These are phyloP conservation scores for Emydura subglobosa DNA, from an alignment of 2,113 vertebrate genomes.

Conservation along the genomic window DNA sequence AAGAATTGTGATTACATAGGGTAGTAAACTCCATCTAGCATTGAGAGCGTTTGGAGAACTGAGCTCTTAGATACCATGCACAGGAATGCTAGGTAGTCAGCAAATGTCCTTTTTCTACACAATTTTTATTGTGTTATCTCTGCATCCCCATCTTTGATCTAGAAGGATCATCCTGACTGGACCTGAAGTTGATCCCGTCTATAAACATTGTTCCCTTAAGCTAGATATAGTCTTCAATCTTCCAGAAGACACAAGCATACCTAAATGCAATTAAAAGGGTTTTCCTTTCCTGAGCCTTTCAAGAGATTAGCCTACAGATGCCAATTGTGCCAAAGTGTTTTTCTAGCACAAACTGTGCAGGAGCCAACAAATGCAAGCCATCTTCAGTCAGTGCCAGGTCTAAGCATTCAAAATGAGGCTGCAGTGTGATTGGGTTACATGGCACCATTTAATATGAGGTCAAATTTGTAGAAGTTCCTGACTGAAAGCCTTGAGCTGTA, in stretches of 20 bases:
- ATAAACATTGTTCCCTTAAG: background rate
- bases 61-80: slow-evolving; percentile 18
- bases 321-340: slow-evolving; percentile 43
- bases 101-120: slow-evolving; percentile 19
- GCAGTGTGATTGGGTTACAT: slow-evolving; percentile 1
- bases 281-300: slow-evolving; percentile 20
- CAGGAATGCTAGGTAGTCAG: background rate
- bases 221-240: slow-evolving; percentile 17
- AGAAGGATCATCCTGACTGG: slow-evolving; percentile 6
- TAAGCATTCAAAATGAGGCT: slow-evolving; percentile 44
- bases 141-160: slow-evolving; percentile 30
- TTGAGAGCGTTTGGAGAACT: background rate
- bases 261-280: background rate
- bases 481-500: slow-evolving; percentile 7
- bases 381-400: slow-evolving; percentile 48
- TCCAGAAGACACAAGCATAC: background rate
- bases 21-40: background rate
- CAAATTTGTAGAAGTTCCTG: slow-evolving; percentile 58
- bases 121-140: slow-evolving; percentile 33
- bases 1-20: background rate
- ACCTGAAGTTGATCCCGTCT: slow-evolving; percentile 35
- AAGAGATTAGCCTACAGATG: slow-evolving; percentile 40
- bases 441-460: slow-evolving; percentile 40
- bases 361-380: slow-evolving; percentile 54
- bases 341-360: slow-evolving; percentile 36